These are phyloP conservation scores for Tichodroma muraria DNA, from an alignment of 2,113 vertebrate species.

Conservation along the genomic window DNA sequence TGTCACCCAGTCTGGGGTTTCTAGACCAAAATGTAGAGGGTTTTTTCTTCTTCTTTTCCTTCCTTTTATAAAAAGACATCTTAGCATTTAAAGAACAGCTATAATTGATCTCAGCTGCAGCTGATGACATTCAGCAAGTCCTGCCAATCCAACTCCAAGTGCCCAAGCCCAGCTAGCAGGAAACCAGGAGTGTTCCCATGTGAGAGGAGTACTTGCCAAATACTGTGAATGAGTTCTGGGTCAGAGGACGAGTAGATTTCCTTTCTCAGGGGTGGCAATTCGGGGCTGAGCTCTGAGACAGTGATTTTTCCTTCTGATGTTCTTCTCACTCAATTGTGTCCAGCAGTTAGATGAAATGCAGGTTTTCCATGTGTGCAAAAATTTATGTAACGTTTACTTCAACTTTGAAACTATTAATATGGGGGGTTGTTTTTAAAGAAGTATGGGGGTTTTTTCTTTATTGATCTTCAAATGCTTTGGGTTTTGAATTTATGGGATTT, in stretches of 20 bases:
- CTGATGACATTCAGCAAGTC: not conserved
- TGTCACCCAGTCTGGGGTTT: not conserved
- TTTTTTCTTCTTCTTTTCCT: rapidly evolving
- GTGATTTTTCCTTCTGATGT: not conserved
- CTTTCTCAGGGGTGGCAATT: not conserved
- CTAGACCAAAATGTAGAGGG: not conserved
- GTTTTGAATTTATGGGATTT: not conserved
- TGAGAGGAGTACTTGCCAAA: not conserved
- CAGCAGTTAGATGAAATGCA: not conserved
- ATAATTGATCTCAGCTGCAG: slow-evolving; percentile 28
- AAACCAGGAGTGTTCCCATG: not conserved
- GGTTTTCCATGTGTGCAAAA: not conserved
- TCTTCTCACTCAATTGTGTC: not conserved
- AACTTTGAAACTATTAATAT: not conserved
- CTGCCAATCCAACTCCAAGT: not conserved
- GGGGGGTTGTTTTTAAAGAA: not conserved
- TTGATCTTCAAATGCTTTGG: not conserved
- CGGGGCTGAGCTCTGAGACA: not conserved
- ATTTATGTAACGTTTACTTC: not conserved
- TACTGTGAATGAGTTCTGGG: not conserved
- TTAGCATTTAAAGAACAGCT: not conserved
- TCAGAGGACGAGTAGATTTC: not conserved
- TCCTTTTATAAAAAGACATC: not conserved
- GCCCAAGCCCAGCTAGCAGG: not conserved
- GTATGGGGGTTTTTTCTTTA: rapidly evolving